Base-by-base conservation (phyloP, 2,113 vertebrate genomes). In the Athene noctua region DNA sequence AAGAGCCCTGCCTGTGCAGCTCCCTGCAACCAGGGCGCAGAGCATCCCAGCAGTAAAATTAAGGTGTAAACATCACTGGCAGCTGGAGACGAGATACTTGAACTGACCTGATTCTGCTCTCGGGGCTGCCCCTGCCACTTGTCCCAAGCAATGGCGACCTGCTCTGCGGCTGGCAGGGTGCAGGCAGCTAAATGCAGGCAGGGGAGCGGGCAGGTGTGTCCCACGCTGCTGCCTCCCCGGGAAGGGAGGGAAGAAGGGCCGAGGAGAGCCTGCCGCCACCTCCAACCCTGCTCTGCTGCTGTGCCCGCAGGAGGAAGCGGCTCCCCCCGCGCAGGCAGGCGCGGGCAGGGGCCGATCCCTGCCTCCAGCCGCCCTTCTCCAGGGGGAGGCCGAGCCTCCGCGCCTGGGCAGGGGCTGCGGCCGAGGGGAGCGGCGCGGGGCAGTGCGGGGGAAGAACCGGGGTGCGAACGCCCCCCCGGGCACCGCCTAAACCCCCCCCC, bases 11-110 rank as follows among this genome's bases (percentile, higher is more conserved):
- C 61, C 72, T 16, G 72, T n/a, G 29, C 47, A 11, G 52, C 52
- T 38, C 52, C 21, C 52, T 32, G 34, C 67, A 36, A 17, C 22
- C 57, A 20, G 42, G 20, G 30, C 4, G 3, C 20, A 2, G 49
- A 29, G 55, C 40, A 36, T 6, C 40, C 68, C 75, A 38, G 61
- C 18, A 2, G 21, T 15, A 36, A 65, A 36, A 32, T 7, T 12
- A 25, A 1, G 11, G 29, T 4, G 15, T 17, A 30, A 49, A 30
- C 51, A 7, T 10, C 32, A 2, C 2, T 5, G 36, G 36, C 25
- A 9, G 10, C 8, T 40, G 14, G 32, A 14, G 34, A 29, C 2
- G 15, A 49, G 51, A 57, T 3, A 11, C 34, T 2, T 8, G 54
- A 42, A 57, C 83, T 32, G 77, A 23, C 19, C 72, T 3, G 26